Evolutionary conservation across 2,113 vertebrate species (phyloP).

Genomic region (Isichthys henryi): DNA sequence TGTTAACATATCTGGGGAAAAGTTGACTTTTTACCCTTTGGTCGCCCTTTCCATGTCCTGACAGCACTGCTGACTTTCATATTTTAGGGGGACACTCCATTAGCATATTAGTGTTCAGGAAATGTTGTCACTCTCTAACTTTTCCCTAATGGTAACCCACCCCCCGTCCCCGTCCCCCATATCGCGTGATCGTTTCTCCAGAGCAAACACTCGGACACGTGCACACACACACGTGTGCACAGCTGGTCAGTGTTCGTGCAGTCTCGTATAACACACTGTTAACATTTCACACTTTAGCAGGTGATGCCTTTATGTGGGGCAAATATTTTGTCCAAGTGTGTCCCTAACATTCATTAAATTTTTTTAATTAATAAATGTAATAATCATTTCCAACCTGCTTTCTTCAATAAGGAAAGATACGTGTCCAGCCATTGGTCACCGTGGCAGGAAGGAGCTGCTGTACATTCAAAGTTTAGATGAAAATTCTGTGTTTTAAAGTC

Average conservation of each 20-base stretch:
- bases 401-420: conserved; percentile 26
- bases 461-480: not conserved
- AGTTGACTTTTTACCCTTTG: not conserved
- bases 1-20: not conserved
- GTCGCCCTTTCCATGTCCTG: not conserved
- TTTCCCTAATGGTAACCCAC: not conserved
- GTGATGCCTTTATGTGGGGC: not conserved
- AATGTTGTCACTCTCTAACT: not conserved
- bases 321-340: not conserved
- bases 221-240: not conserved
- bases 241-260: not conserved
- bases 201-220: not conserved
- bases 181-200: not conserved
- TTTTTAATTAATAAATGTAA: not conserved
- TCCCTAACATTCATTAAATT: not conserved
- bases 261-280: not conserved
- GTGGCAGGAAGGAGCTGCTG: not conserved
- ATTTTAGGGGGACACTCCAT: not conserved
- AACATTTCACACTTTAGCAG: not conserved
- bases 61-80: not conserved
- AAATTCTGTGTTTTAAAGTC: not conserved
- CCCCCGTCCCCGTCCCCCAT: no score
- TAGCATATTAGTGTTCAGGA: not conserved
- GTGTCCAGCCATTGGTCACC: not conserved
- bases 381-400: conserved; percentile 13